A percentile compares a stretch with the other conserved stretches of the same genome.
Evolutionary conservation across 2,113 vertebrate species (phyloP).

Genomic region (Myiozetetes cayanensis): DNA sequence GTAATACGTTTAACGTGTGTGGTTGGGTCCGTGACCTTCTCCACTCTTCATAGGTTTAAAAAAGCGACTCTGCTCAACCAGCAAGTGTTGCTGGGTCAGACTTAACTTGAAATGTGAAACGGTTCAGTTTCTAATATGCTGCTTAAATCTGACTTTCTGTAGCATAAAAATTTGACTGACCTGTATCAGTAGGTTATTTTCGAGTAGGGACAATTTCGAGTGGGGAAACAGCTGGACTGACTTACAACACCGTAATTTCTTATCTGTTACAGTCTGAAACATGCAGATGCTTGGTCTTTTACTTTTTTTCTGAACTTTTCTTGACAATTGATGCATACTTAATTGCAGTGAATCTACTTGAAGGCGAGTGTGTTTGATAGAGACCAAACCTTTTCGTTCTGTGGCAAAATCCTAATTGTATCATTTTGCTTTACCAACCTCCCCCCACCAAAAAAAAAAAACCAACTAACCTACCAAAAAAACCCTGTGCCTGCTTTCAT

Average conservation of each 20-base stretch:
- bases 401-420: background rate
- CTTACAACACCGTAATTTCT: background rate
- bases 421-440: background rate
- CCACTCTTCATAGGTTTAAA: background rate
- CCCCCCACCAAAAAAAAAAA: background rate
- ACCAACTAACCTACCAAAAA: background rate
- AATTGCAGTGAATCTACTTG: background rate
- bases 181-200: background rate
- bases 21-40: conserved; percentile 31
- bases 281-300: background rate
- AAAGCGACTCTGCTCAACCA: background rate
- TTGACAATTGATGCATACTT: background rate
- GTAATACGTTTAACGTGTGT: background rate
- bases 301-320: background rate
- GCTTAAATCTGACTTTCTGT: background rate
- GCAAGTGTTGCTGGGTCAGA: background rate
- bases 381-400: background rate
- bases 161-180: background rate
- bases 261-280: background rate
- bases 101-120: background rate
- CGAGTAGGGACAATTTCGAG: background rate
- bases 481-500: background rate
- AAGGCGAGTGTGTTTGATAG: fast-evolving
- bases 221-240: background rate
- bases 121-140: background rate